Evolutionary conservation across 2,797 vertebrate species (phyloP).

Genomic region (Tangara arthus): DNA sequence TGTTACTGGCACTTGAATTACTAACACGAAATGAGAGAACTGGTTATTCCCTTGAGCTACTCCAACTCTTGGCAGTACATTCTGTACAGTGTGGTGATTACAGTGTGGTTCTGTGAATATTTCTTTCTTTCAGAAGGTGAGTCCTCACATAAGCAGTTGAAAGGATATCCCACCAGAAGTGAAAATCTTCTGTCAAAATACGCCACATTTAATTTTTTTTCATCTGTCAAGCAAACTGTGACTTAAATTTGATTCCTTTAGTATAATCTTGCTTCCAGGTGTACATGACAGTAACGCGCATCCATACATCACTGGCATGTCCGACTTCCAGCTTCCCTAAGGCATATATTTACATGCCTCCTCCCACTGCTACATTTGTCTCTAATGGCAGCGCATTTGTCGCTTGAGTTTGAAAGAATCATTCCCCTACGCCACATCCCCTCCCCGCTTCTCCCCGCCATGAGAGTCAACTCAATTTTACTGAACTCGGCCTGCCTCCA

Average conservation of each 20-base stretch:
- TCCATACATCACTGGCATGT: rapidly evolving
- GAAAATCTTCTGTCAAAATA: not conserved
- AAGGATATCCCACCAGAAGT: not conserved
- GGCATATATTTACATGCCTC: rapidly evolving
- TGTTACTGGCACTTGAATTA: not conserved
- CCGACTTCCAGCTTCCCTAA: not conserved
- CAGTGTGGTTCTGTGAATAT: no score
- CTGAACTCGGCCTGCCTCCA: not conserved
- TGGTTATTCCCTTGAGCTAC: rapidly evolving
- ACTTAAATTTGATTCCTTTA: not conserved
- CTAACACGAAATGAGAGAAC: not conserved
- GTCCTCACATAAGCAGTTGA: not conserved
- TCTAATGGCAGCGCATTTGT: rapidly evolving
- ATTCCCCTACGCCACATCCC: no score
- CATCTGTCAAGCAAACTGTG: not conserved
- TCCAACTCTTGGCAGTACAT: not conserved
- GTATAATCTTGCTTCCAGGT: not conserved
- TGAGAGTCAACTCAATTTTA: no score
- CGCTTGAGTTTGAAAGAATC: no score
- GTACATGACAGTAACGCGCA: rapidly evolving
- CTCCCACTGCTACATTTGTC: no score
- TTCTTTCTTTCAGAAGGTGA: not conserved
- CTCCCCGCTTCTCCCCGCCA: not conserved
- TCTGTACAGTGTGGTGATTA: rapidly evolving
- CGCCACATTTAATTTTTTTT: not conserved